Base-by-base conservation (phyloP, 2,888 invertebrate species). In the Acronicta psi region DNA sequence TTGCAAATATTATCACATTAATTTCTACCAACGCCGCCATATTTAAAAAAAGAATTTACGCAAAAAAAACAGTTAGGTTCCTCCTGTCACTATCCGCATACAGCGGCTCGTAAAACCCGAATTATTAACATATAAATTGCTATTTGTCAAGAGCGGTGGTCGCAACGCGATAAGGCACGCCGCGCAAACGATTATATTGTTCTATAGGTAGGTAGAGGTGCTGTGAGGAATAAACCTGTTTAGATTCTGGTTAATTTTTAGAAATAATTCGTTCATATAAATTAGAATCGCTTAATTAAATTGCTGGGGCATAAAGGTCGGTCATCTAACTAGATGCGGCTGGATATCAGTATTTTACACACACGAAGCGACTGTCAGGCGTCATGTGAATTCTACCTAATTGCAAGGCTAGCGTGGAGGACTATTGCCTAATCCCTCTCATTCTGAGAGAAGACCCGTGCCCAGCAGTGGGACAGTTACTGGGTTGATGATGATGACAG, bases 61-160 rank as follows among this genome's bases (percentile, higher is more conserved):
- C 38, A 18, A 47, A 51, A 43, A 52, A 45, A 52, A 50, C 37
- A 45, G 57, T 59, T 61, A 49, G 47, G 70, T 68, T 59, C 58
- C 57, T 70, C 67, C 54, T 68, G 74, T 70, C 74, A 71, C 55
- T 65, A 60, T 44, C 55, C 59, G 66, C 42, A 64, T 69, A 46
- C 59, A 57, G 58, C 31, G 59, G 66, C 38, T 77, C 77, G 71
- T 77, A 77, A 77, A 77, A 73, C 75, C 70, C 61, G 67, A 70
- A 72, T 70, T 80, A 88, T 88, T 88, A 86, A 82, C 88, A 88
- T 88, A 88, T 79, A 88, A 87, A 88, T 88, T 82, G 85, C 58
- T 82, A 77, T 85, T 84, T 84, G 85, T 75, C 63, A 67, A 77
- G 73, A 69, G 69, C 72, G 69, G 70, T 55, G 58, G 59, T 54